Conservation (phyloP, 2,888 invertebrate genomes). For the Choreutis nemorana region DNA sequence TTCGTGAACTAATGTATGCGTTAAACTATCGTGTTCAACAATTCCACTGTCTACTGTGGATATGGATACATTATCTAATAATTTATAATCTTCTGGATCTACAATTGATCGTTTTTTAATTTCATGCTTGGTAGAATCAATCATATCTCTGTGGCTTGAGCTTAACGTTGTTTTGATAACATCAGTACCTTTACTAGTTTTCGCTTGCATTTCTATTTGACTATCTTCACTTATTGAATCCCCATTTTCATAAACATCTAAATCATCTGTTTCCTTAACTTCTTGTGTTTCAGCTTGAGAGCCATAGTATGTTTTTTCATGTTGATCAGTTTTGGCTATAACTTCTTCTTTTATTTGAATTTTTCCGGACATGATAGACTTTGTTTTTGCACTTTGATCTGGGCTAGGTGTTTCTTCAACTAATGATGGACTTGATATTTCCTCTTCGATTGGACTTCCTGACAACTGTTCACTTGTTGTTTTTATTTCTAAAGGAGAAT, state of each 20-base stretch:
- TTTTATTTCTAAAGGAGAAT: too few relatives aligned
- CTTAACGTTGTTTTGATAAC: too few relatives aligned
- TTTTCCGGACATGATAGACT: too few relatives aligned
- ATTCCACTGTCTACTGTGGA: conserved; percentile 26
- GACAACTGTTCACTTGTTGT: too few relatives aligned
- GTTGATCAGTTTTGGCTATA: too few relatives aligned
- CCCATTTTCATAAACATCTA: too few relatives aligned
- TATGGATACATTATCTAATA: conserved; percentile 18
- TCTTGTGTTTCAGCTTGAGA: conserved; percentile 3
- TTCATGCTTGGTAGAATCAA: too few relatives aligned
- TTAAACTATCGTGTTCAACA: conserved; percentile 23
- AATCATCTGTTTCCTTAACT: conserved; percentile 8
- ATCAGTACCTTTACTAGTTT: conserved; percentile 12
- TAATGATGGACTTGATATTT: too few relatives aligned
- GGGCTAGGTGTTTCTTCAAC: background rate
- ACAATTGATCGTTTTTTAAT: conserved; percentile 8
- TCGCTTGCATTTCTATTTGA: conserved; percentile 16
- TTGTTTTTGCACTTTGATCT: background rate
- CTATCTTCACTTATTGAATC: conserved; percentile 19
- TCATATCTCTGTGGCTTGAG: too few relatives aligned
- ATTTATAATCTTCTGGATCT: conserved; percentile 12
- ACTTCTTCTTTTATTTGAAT: conserved; percentile 5
- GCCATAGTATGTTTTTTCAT: background rate
- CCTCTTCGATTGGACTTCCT: too few relatives aligned
- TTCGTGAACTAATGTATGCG: conserved; percentile 24